A percentile compares a stretch with the other conserved stretches of the same genome.
These are phyloP conservation scores for Hippasteria phrygiana DNA, from an alignment of 53 echinoderm and acorn worm species.

Conservation along the genomic window DNA sequence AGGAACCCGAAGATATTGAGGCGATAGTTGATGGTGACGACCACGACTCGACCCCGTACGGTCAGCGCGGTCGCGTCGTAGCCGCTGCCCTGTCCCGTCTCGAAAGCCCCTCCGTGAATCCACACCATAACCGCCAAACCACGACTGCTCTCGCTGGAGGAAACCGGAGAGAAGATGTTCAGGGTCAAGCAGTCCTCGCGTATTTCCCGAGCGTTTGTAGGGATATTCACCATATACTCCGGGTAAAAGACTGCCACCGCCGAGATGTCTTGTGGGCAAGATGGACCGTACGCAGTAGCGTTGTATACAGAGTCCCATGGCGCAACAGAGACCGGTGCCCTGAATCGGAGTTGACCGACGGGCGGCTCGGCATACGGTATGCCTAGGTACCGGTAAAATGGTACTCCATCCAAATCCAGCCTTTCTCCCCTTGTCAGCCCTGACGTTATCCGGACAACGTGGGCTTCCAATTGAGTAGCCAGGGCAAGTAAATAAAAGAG, in stretches of 20 bases:
- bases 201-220: conserved; percentile 24
- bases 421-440: conserved; percentile 38
- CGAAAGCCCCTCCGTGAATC: conserved; percentile 94
- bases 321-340: conserved; percentile 60
- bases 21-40: conserved; percentile 93
- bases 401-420: conserved; percentile 20
- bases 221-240: conserved; percentile 61
- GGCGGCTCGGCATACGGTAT: conserved; percentile 87
- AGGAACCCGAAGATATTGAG: conserved; percentile 88
- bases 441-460: neutral
- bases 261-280: conserved; percentile 77
- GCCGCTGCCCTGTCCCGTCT: conserved; percentile 80
- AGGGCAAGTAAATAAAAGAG: neutral
- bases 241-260: conserved; percentile 61
- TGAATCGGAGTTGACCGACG: conserved; percentile 61
- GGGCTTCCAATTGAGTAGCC: neutral
- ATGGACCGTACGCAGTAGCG: conserved; percentile 75
- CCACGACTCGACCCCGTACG: conserved; percentile 80
- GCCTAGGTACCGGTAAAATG: conserved; percentile 49
- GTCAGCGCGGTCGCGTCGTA: conserved; percentile 89
- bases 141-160: conserved; percentile 48
- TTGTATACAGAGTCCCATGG: conserved; percentile 71
- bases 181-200: conserved; percentile 71
- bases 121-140: conserved; percentile 93
- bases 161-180: conserved; percentile 64